These are phyloP conservation scores for Psittacula derbiana DNA, from an alignment of 2,797 vertebrate species.

Conservation along the genomic window DNA sequence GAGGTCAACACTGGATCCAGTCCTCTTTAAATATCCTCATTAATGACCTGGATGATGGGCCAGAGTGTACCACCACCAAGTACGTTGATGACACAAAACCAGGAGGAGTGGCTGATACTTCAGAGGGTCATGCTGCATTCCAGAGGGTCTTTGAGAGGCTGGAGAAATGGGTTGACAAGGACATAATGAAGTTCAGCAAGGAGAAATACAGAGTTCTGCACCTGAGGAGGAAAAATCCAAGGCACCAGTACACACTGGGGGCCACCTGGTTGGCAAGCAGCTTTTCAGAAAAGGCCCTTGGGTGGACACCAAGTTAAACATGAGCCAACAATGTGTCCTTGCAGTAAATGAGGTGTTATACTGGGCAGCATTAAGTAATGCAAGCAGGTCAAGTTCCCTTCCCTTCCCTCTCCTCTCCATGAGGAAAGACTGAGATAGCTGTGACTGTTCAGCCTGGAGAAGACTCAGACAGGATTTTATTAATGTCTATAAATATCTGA, in stretches of 20 bases:
- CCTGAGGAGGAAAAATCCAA: not conserved
- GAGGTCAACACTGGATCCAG: fast-evolving
- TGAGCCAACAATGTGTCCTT: not conserved
- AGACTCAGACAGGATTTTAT: not conserved
- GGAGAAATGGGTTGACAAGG: not conserved
- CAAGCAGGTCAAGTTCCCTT: not conserved
- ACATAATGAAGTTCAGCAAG: not conserved
- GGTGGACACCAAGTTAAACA: not conserved
- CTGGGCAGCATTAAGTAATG: not conserved
- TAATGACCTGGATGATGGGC: not conserved
- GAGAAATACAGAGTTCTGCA: not conserved
- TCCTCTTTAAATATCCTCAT: not conserved
- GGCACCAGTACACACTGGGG: too few species aligned
- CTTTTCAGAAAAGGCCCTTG: not conserved
- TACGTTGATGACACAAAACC: not conserved
- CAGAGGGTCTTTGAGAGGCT: not conserved
- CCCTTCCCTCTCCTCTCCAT: not conserved
- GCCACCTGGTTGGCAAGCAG: not conserved
- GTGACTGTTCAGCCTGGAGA: not conserved
- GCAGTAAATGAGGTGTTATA: not conserved
- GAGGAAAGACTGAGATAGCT: not conserved
- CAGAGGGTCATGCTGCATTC: not conserved
- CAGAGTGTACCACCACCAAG: not conserved
- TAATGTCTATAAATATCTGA: not conserved
- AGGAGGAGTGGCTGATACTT: not conserved